These are phyloP conservation scores for Grallaria varia DNA, from an alignment of 2,113 vertebrate species.

Conservation along the genomic window DNA sequence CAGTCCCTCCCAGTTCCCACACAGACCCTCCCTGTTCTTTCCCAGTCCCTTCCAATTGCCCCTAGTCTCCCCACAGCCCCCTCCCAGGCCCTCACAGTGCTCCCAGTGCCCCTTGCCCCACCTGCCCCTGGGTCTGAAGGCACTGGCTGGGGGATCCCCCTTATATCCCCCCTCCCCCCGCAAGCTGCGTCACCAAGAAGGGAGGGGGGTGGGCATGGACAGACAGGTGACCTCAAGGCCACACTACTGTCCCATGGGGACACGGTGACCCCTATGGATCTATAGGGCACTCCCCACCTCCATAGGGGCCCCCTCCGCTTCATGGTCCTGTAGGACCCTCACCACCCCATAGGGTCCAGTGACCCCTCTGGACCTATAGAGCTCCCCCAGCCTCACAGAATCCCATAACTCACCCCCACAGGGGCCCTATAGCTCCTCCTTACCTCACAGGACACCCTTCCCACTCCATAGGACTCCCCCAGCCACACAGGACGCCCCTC, in stretches of 20 bases:
- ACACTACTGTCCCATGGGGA: background rate
- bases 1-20: background rate
- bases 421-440: background rate
- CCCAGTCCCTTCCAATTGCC: background rate
- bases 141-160: background rate
- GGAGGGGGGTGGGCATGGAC: background rate
- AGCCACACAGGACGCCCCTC: background rate
- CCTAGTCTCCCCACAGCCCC: background rate
- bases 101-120: background rate
- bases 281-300: background rate
- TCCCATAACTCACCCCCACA: background rate
- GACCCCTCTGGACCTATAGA: background rate
- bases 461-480: background rate
- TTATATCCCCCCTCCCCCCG: background rate
- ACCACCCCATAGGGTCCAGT: accelerated
- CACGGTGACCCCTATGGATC: background rate
- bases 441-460: background rate
- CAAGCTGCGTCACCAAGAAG: background rate
- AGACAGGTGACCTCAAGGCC: background rate
- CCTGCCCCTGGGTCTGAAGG: constrained; percentile 11
- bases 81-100: background rate
- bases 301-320: background rate
- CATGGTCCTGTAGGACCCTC: background rate
- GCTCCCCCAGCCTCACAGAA: background rate
- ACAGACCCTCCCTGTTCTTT: background rate